Conservation (phyloP, 2,888 invertebrate genomes). For the Creontiades dilutus region DNA sequence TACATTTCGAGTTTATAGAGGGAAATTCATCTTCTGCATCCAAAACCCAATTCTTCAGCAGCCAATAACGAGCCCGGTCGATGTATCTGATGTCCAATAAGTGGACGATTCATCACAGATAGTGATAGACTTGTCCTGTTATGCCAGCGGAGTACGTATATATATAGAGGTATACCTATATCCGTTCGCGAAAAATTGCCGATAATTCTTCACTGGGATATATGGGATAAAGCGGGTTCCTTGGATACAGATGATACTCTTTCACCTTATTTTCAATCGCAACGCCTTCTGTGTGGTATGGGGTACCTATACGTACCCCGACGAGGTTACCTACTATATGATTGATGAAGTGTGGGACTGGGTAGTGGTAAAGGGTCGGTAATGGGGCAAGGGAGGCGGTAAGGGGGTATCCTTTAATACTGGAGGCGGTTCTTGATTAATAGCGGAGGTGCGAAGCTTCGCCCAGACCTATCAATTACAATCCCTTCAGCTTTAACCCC, state of each 20-base stretch:
- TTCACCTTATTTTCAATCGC: conserved; percentile 33
- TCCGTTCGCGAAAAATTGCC: not conserved
- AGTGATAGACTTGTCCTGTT: not conserved
- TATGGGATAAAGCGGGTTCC: not conserved
- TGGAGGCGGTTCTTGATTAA: conserved; percentile 35
- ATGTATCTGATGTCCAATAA: not conserved
- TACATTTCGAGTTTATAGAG: not conserved
- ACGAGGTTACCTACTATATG: not conserved
- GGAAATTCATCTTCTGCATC: not conserved
- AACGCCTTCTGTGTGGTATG: not conserved
- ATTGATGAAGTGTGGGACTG: conserved; percentile 9
- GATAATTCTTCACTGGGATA: not conserved
- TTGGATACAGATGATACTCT: conserved; percentile 19
- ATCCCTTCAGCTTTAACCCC: conserved; percentile 23
- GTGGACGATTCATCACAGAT: not conserved
- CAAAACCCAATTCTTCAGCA: not conserved
- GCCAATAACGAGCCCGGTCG: not conserved
- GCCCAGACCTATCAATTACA: conserved; percentile 38
- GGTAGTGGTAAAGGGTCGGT: not conserved
- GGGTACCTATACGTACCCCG: not conserved
- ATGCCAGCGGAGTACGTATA: not conserved
- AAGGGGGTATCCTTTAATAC: conserved; percentile 32
- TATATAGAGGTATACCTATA: not conserved
- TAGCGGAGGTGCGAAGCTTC: not conserved
- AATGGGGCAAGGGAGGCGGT: not conserved